Percentiles rank a stretch among this genome's conserved stretches.
These are phyloP conservation scores for Athalia circularis DNA, from an alignment of 2,888 invertebrate genomes.

Conservation along the genomic window DNA sequence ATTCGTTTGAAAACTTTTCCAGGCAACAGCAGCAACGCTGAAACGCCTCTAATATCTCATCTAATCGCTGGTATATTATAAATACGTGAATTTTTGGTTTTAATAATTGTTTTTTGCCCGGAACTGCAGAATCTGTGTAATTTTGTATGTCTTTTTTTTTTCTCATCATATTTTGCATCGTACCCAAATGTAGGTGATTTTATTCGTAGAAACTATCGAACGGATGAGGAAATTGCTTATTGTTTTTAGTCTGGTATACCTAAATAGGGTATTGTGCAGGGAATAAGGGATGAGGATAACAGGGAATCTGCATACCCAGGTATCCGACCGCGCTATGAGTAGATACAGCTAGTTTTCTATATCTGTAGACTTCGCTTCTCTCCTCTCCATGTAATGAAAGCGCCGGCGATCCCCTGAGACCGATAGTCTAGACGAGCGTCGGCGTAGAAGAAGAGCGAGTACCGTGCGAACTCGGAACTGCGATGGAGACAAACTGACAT, in stretches of 20 bases:
- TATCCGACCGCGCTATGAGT: neutral
- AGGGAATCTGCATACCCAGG: neutral
- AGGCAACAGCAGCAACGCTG: too few relatives aligned
- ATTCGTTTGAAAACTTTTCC: slow-evolving; percentile 35
- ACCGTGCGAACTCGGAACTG: neutral
- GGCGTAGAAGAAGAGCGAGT: neutral
- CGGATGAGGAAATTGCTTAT: neutral
- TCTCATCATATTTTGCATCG: too few relatives aligned
- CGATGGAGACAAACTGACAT: too few relatives aligned
- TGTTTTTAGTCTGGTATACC: neutral
- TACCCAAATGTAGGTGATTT: slow-evolving; percentile 3
- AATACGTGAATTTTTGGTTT: too few relatives aligned
- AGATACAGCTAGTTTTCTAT: slow-evolving; percentile 1
- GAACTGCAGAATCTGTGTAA: too few relatives aligned
- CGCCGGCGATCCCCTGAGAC: slow-evolving; percentile 21
- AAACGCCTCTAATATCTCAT: too few relatives aligned
- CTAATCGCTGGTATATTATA: too few relatives aligned
- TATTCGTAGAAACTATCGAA: slow-evolving; percentile 6
- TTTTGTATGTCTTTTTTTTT: too few relatives aligned
- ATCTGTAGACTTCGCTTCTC: slow-evolving; percentile 27
- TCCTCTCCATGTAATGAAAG: slow-evolving; percentile 25
- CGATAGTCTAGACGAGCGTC: slow-evolving; percentile 27
- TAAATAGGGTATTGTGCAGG: too few relatives aligned
- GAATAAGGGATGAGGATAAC: slow-evolving; percentile 1
- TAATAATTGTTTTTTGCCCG: too few relatives aligned